Base-by-base conservation (phyloP, 2,888 invertebrate genomes). In the Fissipunctia ypsillon region DNA sequence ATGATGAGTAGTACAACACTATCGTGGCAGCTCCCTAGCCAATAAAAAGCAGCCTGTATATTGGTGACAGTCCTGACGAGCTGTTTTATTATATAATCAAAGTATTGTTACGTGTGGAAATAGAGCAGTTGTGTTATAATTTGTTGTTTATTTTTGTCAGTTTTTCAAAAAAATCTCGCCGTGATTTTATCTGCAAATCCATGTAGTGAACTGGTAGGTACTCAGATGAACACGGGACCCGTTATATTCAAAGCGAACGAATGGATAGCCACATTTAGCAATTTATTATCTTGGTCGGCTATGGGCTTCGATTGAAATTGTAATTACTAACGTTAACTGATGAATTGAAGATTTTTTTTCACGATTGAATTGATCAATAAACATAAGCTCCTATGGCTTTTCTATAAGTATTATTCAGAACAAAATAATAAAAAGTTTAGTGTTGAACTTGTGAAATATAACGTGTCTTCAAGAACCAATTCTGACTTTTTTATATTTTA, bases 101-200 rank as follows among this genome's bases (percentile, higher is more conserved):
- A 35, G 45, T 16, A 19, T 75, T 45, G 2, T 45, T 28, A 9
- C n/a, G 19, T 59, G 22, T 45, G 22, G 14, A 78, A 54, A 75
- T 75, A 75, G 50, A 75, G 25, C 7, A 14, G 22, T 43, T 78
- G 45, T 41, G 10, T 43, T 45, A 45, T 59, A 25, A 25, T 41
- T 25, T 43, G n/a, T 59, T 52, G 38, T 70, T 64, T 43, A 31
- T 16, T 43, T 66, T 50, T 50, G 16, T 31, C 10, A 10, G 16
- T 31, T 22, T 16, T 38, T 38, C 38, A 38, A 38, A 38, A n/a
- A n/a, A n/a, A n/a, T n/a, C n/a, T n/a, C n/a, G n/a, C 35, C 6
- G 12, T 25, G n/a, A 50, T 10, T n/a, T n/a, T 12, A 50, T 50
- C 50, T 12, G 50, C 12, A n/a, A 50, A 25, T 50, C 50, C 12